Evolutionary conservation across 1,140 invertebrate species (phyloP), one percentile per base, ranked within the genome.

Genomic region (Plodia interpunctella): DNA sequence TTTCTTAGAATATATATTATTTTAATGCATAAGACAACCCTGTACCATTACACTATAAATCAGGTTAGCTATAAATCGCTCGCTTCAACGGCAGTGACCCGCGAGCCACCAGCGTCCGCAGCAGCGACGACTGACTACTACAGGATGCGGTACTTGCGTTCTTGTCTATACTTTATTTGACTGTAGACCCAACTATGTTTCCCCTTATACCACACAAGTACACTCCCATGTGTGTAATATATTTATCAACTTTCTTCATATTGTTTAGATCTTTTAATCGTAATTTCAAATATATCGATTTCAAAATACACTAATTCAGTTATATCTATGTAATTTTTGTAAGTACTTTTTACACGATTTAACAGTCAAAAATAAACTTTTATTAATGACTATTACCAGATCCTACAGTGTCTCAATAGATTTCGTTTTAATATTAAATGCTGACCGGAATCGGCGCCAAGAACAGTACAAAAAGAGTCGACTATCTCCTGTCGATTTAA

Each of bases 51-150:
- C 21, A 32, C 71, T 60, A 60, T 59, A 55, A 60, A 57, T 38
- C 60, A 44, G 50, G 55, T 50, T 28, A 56, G 59, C 60, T 49
- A 55, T 55, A 49, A 51, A 55, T 35, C 55, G 38, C 65, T 55
- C 60, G 60, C 66, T 60, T 62, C 71, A 66, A 72, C 68, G 68
- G 63, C 67, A 60, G 60, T 51, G 38, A 38, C 53, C 58, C 63
- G 57, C 57, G 21, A 25, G 19, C 18, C 15, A 4, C 57, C 44
- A 49, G 52, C 32, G 38, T 25, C 17, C 25, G 32, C 13, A 6
- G n/a, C n/a, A n/a, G n/a, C n/a, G 32, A 35, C 9, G 32, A 35
- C 13, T 13, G 3, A n/a, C 32, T 35, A 35, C 4, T 9, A 9
- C 9, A 10, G 32, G 13, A 35, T 13, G 13, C 32, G 32, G 32